Evolutionary conservation across 2,113 vertebrate genomes (phyloP).

Genomic region (Thunnus maccoyii): DNA sequence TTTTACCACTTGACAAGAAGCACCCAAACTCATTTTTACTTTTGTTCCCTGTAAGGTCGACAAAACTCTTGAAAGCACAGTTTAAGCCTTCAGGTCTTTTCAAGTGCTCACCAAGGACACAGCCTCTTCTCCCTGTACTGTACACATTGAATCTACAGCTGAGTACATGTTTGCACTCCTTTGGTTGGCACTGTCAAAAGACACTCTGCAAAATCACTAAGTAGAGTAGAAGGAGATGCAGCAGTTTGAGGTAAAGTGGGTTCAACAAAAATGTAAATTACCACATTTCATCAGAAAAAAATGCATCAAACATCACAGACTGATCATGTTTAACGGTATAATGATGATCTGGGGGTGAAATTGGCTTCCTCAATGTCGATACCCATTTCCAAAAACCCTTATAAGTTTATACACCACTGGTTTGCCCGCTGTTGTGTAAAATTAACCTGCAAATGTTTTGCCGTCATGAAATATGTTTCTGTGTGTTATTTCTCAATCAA

Average conservation of each 20-base stretch:
- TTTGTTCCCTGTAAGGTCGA: neutral
- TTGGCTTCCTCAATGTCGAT: conserved; percentile 10
- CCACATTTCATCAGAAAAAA: neutral
- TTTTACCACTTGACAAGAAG: neutral
- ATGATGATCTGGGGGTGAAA: conserved; percentile 35
- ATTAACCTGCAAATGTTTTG: conserved; percentile 55
- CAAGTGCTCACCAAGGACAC: neutral
- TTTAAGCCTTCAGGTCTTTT: neutral
- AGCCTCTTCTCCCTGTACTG: neutral
- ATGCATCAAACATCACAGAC: neutral
- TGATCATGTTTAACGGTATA: conserved; percentile 1
- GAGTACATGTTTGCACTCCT: neutral
- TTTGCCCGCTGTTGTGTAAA: conserved; percentile 49
- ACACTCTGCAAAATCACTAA: neutral
- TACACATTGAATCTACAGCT: neutral
- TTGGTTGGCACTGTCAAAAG: neutral
- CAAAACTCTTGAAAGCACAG: neutral
- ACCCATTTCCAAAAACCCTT: neutral
- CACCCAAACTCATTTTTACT: neutral
- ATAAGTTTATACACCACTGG: conserved; percentile 30
- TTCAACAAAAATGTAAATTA: neutral
- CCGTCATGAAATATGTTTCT: conserved; percentile 22
- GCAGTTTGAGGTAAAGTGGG: neutral
- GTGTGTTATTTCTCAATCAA: conserved; percentile 50
- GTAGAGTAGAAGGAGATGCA: neutral